Evolutionary conservation across 2,888 invertebrate genomes (phyloP).

Genomic region (Acholoe squamosa): DNA sequence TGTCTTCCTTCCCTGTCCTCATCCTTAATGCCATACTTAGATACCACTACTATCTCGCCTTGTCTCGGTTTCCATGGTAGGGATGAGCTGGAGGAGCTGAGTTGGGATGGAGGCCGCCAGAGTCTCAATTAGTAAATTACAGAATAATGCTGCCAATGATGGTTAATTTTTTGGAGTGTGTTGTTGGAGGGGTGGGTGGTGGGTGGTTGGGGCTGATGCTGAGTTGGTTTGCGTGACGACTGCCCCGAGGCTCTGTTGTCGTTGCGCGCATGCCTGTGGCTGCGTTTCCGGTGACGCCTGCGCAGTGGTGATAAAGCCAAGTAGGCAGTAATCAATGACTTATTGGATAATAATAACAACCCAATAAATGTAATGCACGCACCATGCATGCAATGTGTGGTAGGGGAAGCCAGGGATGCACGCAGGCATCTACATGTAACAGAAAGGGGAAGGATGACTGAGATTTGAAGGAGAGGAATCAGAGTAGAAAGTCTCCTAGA

Average conservation of each 20-base stretch:
- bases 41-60: neutral
- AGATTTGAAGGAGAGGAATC: neutral
- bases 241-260: conserved; percentile 16
- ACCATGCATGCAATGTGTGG: neutral
- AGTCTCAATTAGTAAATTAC: conserved; percentile 54
- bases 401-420: neutral
- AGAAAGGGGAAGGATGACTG: neutral
- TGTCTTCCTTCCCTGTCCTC: neutral
- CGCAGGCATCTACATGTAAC: neutral
- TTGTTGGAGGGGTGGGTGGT: neutral
- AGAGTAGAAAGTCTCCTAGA: no score
- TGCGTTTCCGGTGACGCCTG: conserved; percentile 8
- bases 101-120: neutral
- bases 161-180: conserved; percentile 34
- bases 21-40: neutral
- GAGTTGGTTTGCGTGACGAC: neutral
- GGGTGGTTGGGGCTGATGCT: neutral
- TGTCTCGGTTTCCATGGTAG: neutral
- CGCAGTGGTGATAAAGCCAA: conserved; percentile 55
- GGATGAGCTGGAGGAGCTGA: neutral
- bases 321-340: conserved; percentile 53
- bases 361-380: conserved; percentile 54
- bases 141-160: conserved; percentile 57
- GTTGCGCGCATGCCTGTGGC: conserved; percentile 49
- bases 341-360: conserved; percentile 56